Evolutionary conservation across 2,797 vertebrate species (phyloP), one percentile per base, ranked within the genome.

Genomic region (Pelochelys cantorii): DNA sequence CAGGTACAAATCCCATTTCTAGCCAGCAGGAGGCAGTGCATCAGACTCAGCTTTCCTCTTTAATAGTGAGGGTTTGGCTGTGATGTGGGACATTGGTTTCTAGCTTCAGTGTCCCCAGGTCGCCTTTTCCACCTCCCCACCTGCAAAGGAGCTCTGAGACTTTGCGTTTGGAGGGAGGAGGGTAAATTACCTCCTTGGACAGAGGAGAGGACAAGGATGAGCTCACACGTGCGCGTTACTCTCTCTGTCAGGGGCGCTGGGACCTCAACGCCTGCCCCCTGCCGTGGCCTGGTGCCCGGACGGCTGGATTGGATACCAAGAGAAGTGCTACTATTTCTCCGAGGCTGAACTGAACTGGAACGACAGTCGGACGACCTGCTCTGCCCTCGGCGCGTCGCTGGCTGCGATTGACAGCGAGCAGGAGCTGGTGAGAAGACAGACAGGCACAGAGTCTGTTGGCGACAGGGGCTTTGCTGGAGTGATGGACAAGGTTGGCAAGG

Each of bases 321-420:
- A 78, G 34, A 87, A 80, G 56, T 87, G 85, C 27, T 87, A 87
- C 18, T 81, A 55, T 80, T 87, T 87, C 85, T 87, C 85, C 17
- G 52, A 81, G 25, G 34, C 11, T 68, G 78, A 55, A 56, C 11
- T 7, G 7, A 71, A 68, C 22, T 87, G 85, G 74, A 48, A 8
- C 42, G 15, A 75, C 23, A 75, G 74, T 12, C 37, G 9, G 37
- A 75, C 2, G 5, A 14, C 15, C 31, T 87, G 85, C 3, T 4
- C 18, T 54, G 65, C 5, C 14, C 7, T 55, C 3, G 53, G 27
- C 5, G 55, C 85, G 11, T 68, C 60, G 34, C 60, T 87, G 52
- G 85, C 78, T 42, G 5, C 1, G 17, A 81, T 87, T 56, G 27
- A 80, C n/a, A 81, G 5, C 37, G 1, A 87, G 3, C 53, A 7